Percentiles rank a stretch among this genome's conserved stretches.
phyloP scores from a whole-genome alignment of 2,797 vertebrate genomes.

The Odontamblyopus rebecca region DNA sequence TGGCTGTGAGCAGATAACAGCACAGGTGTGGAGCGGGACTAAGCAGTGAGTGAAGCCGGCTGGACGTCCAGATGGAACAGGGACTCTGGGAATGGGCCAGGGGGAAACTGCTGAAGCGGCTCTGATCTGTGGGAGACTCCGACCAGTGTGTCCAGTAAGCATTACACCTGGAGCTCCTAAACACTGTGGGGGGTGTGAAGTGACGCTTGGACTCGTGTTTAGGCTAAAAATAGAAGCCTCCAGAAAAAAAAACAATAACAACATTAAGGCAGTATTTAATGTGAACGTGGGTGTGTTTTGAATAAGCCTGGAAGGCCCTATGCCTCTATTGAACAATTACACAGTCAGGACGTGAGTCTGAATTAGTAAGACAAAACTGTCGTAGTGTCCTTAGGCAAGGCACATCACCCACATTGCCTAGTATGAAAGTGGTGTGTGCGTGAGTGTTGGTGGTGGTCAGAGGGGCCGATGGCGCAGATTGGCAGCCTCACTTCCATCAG shows the following conservation, averaged over 20 bases:
- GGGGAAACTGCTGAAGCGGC: slow-evolving; percentile 32
- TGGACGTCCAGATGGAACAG: slow-evolving; percentile 47
- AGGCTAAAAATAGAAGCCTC: not conserved
- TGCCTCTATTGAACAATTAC: no score
- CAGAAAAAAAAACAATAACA: not conserved
- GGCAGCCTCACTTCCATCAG: no score
- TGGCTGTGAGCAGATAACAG: slow-evolving; percentile 2
- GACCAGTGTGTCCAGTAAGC: not conserved
- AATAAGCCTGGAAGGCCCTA: no score
- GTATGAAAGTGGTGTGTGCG: no score
- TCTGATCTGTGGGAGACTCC: slow-evolving; percentile 4
- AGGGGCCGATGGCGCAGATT: no score
- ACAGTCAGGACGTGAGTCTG: no score
- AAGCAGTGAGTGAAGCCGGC: slow-evolving; percentile 25
- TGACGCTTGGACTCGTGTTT: not conserved
- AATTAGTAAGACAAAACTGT: no score
- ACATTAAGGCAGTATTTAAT: no score
- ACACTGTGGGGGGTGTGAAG: not conserved
- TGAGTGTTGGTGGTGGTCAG: no score
- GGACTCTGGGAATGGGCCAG: slow-evolving; percentile 29
- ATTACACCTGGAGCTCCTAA: not conserved
- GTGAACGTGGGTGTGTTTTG: no score
- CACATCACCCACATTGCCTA: no score
- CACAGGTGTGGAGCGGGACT: slow-evolving; percentile 15
- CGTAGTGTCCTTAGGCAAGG: no score